Conservation (phyloP, 2,888 invertebrate genomes). For the Lasius fuliginosus region DNA sequence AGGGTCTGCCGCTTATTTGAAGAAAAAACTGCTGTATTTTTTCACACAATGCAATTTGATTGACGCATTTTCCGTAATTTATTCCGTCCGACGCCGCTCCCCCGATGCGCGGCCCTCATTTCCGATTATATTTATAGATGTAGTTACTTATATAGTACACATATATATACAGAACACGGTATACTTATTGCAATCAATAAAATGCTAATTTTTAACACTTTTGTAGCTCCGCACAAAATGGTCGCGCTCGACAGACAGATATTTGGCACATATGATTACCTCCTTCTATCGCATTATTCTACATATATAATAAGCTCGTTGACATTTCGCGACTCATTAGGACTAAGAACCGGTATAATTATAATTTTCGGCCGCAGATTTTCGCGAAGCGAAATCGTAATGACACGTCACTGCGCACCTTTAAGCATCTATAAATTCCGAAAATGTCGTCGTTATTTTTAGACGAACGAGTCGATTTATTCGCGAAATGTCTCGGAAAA, state of each 20-base stretch:
- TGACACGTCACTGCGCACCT: not conserved
- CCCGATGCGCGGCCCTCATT: slow-evolving; percentile 36
- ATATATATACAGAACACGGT: slow-evolving; percentile 42
- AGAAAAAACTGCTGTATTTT: slow-evolving; percentile 19
- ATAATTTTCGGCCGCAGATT: slow-evolving; percentile 6
- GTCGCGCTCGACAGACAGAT: slow-evolving; percentile 62
- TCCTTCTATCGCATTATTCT: not conserved
- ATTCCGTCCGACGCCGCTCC: slow-evolving; percentile 30
- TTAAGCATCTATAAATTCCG: not conserved
- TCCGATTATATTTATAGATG: slow-evolving; percentile 70
- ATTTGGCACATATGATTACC: not conserved
- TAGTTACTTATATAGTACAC: slow-evolving; percentile 60
- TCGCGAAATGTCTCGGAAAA: not conserved
- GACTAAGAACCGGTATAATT: not conserved
- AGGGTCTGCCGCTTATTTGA: not conserved
- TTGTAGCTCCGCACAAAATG: slow-evolving; percentile 78
- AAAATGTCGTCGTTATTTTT: slow-evolving; percentile 47
- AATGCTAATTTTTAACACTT: slow-evolving; percentile 86
- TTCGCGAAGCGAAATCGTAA: not conserved
- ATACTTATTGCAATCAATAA: slow-evolving; percentile 84
- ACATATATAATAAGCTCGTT: not conserved
- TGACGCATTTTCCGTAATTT: slow-evolving; percentile 37
- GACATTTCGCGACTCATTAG: slow-evolving; percentile 29
- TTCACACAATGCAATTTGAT: slow-evolving; percentile 16
- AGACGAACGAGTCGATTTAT: slow-evolving; percentile 27